Evolutionary conservation across 2,797 vertebrate genomes (phyloP), one percentile per base, ranked within the genome.

Genomic region (Catostomus latipinnis): DNA sequence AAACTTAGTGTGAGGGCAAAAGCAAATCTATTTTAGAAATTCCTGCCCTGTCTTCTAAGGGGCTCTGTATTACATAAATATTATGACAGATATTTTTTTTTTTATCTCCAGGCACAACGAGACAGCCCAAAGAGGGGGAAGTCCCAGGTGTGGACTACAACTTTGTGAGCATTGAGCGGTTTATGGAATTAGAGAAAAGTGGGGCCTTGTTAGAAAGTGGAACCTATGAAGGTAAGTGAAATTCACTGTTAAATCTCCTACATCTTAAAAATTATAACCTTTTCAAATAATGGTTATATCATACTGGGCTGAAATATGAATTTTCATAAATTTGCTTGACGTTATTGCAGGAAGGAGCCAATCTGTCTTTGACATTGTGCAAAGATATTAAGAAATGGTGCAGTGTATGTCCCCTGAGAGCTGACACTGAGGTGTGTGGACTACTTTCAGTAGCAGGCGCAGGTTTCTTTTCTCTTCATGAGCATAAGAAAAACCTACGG

Each of bases 101-200:
- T 80, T 60, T 67, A 18, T 83, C 18, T 85, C 75, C 85, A 99
- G 98, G 98, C 94, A 99, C 98, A 74, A 99, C 98, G 90, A 96
- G 98, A 92, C 97, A 97, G 91, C 98, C 98, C 92, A 99, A 98
- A 92, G 98, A 99, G 90, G 98, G 97, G 22, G 98, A 99, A 92
- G 98, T 99, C 90, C 97, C 96, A 10, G 98, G 97, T 82, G 97
- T 99, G 94, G 97, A 99, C 95, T 99, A 99, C 92, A 99, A 96
- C 93, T 99, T 99, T 91, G 98, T 99, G 92, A 99, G 96, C 46
- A 95, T 98, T 88, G 98, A 98, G 91, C 97, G 97, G 89, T 99
- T 99, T 97, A 98, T 98, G 97, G 97, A 99, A 96, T 89, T 99
- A 90, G 98, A 99, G 94, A 98, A 97, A 95, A 98, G 97, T 90